phyloP scores from a whole-genome alignment of 2,797 vertebrate species.

The Dicrostonyx torquatus region DNA sequence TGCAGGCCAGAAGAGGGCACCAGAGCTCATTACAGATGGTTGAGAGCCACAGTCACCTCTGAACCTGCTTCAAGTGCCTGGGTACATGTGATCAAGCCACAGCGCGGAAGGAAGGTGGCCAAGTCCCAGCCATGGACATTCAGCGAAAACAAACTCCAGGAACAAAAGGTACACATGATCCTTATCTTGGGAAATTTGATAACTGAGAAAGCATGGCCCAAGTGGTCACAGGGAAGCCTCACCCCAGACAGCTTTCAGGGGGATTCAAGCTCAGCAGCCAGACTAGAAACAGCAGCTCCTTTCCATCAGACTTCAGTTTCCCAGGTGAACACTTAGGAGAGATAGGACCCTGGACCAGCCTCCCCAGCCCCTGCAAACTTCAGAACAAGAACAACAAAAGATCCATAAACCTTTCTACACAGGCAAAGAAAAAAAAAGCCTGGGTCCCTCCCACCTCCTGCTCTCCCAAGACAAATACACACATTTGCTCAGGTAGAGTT shows the following conservation, averaged over 20 bases:
- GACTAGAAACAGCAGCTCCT: neutral
- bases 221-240: neutral
- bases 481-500: slow-evolving; percentile 43
- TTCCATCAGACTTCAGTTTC: neutral
- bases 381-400: neutral
- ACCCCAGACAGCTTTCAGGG: neutral
- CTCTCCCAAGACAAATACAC: neutral
- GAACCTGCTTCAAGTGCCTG: neutral
- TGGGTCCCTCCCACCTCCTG: neutral
- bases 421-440: neutral
- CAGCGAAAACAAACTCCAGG: neutral
- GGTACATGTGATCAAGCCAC: neutral
- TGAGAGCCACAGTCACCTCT: neutral
- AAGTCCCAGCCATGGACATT: neutral
- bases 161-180: fast-evolving
- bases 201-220: neutral
- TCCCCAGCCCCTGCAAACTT: neutral
- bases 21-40: too few relatives aligned
- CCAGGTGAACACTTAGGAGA: neutral
- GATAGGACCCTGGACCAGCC: neutral
- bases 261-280: neutral
- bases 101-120: neutral
- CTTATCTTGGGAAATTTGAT: too few relatives aligned
- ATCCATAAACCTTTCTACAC: neutral
- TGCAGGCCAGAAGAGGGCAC: too few relatives aligned